Evolutionary conservation across 2,888 invertebrate species (phyloP).

Genomic region (Microctonus hyperodae): DNA sequence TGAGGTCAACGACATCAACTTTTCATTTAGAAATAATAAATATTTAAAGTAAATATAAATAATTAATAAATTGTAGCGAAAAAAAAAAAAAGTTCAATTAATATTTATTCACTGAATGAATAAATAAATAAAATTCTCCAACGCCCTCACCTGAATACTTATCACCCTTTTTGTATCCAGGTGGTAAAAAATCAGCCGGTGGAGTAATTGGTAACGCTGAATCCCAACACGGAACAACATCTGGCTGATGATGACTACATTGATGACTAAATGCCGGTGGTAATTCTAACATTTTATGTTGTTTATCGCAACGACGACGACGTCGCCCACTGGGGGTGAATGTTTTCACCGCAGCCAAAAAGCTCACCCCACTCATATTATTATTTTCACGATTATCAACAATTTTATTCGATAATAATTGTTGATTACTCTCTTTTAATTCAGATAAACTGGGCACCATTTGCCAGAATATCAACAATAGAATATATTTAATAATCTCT

Average conservation of each 20-base stretch:
- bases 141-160: slow-evolving; percentile 55
- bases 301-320: slow-evolving; percentile 70
- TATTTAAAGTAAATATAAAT: not conserved
- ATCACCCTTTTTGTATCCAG: slow-evolving; percentile 66
- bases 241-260: slow-evolving; percentile 62
- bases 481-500: no score
- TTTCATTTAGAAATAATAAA: not conserved
- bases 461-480: not conserved
- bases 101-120: not conserved
- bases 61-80: not conserved
- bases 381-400: not conserved
- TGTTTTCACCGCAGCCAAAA: slow-evolving; percentile 70
- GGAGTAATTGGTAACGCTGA: slow-evolving; percentile 72
- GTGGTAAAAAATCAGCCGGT: slow-evolving; percentile 72
- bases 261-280: slow-evolving; percentile 47
- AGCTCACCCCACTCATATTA: slow-evolving; percentile 69
- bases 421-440: not conserved
- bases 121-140: not conserved
- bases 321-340: slow-evolving; percentile 71
- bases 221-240: slow-evolving; percentile 69
- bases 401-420: not conserved
- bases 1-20: slow-evolving; percentile 39
- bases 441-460: slow-evolving; percentile 14
- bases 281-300: slow-evolving; percentile 64
- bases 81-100: not conserved